Conservation (phyloP, 2,113 vertebrate species). For the Nannobrachium achirus region DNA sequence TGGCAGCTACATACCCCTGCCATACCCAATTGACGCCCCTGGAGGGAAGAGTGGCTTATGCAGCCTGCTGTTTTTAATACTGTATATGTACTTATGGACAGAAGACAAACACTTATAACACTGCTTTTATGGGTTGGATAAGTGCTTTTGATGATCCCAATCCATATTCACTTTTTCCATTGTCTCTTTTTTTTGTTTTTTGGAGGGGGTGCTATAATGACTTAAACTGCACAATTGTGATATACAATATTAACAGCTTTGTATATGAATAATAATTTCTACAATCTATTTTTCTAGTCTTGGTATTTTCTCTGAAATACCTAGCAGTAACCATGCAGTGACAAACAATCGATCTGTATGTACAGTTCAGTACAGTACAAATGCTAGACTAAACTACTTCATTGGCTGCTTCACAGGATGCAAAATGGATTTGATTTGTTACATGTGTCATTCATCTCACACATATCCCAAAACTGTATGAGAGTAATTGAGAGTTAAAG, state of each 20-base stretch:
- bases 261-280: not conserved
- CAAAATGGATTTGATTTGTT: not conserved
- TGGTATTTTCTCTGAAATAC: too few relatives aligned
- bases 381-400: not conserved
- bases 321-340: too few relatives aligned
- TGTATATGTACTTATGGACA: not conserved
- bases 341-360: too few relatives aligned
- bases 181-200: constrained; percentile 21
- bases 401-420: not conserved
- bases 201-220: constrained; percentile 23
- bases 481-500: not conserved
- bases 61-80: not conserved
- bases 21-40: too few relatives aligned
- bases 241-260: constrained; percentile 34
- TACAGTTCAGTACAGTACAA: not conserved
- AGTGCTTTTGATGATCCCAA: constrained; percentile 23
- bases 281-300: too few relatives aligned
- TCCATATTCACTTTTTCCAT: constrained; percentile 29
- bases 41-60: not conserved
- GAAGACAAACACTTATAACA: constrained; percentile 21
- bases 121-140: constrained; percentile 19
- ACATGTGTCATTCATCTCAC: not conserved
- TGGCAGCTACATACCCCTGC: too few relatives aligned
- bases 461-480: not conserved
- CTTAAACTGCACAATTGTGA: constrained; percentile 61